Evolutionary conservation across 2,797 vertebrate genomes (phyloP), one percentile per base, ranked within the genome.

Genomic region (Netta rufina): DNA sequence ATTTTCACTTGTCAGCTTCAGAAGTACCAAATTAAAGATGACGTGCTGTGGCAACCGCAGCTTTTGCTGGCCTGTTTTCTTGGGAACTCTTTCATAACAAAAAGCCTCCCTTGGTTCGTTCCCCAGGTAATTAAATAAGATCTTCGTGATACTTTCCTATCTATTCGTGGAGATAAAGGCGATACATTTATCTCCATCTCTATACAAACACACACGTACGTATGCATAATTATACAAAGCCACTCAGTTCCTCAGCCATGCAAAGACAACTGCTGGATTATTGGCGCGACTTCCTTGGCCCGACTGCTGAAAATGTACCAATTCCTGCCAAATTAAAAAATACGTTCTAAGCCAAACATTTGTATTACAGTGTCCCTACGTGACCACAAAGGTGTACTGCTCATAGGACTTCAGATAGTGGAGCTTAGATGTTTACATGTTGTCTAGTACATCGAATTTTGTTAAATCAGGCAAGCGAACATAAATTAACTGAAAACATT

Each of bases 121-220:
- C 81, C n/a, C 32, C 61, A 14, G 24, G 25, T 58, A 82, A 69
- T 76, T 75, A 75, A 77, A 49, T 43, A 6, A 27, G 53, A 62
- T 36, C 17, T 66, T 56, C 20, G 21, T 49, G 56, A n/a, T 49
- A 33, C 92, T 79, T 78, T 53, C 14, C 1, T 39, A 2, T 13
- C 41, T 69, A 0, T 41, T 4, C 5, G 16, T 47, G 41, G 49
- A 84, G 58, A 36, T 4, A n/a, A 54, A 84, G 54, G 33, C 53
- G 54, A 79, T 13, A 19, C 1, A 3, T 60, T 64, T 53, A 30
- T 71, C 13, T 66, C 7, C 3, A 5, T 18, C 27, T 20, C 27
- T 43, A 9, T 16, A 21, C 13, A 6, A 5, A 5, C 32, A 6
- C 13, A 11, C 1, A 25, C 6, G 17, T 14, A 3, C 1, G 1